Conservation (phyloP, 1,140 invertebrate species). For the Bombus terrestris region DNA sequence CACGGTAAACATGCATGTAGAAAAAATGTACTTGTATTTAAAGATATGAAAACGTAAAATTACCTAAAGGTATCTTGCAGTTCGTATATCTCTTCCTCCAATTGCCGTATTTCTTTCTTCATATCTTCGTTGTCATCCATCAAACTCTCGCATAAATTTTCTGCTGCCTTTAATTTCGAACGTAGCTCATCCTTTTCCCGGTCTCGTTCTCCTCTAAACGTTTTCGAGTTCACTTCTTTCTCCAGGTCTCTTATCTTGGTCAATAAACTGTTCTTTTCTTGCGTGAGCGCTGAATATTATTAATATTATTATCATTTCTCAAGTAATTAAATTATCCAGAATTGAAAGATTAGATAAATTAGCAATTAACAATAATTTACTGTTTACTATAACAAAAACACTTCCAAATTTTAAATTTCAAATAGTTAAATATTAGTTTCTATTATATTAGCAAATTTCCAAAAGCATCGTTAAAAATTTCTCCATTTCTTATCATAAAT, state of each 20-base stretch:
- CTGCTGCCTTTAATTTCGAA: conserved; percentile 91
- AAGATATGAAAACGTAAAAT: background rate
- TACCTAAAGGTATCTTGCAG: conserved; percentile 97
- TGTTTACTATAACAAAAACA: no score
- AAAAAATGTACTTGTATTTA: background rate
- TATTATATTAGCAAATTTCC: no score
- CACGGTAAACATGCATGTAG: conserved; percentile 22
- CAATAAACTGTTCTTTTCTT: conserved; percentile 80
- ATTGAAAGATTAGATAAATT: background rate
- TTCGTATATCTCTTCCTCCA: conserved; percentile 98
- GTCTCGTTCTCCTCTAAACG: conserved; percentile 83
- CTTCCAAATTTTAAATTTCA: no score
- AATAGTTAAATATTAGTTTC: no score
- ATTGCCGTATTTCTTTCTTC: conserved; percentile 95
- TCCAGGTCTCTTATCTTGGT: conserved; percentile 82
- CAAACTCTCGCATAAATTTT: conserved; percentile 94
- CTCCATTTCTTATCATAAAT: background rate
- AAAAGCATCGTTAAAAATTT: no score
- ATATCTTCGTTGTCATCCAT: conserved; percentile 98
- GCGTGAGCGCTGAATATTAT: conserved; percentile 69
- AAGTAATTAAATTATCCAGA: background rate
- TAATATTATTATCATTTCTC: no score
- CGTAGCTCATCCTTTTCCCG: conserved; percentile 87
- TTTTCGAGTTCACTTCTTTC: conserved; percentile 79
- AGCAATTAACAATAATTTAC: background rate